Evolutionary conservation across 1,140 invertebrate species (phyloP), one percentile per base, ranked within the genome.

Genomic region (Cecropterus lyciades): DNA sequence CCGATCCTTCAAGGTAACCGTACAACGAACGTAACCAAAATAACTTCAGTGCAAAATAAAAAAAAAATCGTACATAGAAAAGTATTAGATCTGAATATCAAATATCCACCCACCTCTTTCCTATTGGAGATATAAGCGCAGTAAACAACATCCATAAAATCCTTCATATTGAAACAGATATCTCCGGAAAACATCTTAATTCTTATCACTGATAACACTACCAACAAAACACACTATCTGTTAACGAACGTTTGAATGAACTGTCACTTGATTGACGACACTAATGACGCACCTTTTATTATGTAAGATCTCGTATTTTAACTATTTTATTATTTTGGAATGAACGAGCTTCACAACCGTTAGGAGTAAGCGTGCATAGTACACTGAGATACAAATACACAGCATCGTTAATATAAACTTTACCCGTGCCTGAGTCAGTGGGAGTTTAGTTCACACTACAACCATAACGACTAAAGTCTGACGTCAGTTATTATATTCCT

Each of bases 121-220:
- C 16, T 48, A 17, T 49, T 60, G 45, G 33, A 60, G 17, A 91
- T 60, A 59, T 91, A 91, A 51, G 77, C 84, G 69, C 79, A 87
- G 43, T 85, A 87, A 42, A 91, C 88, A 53, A 89, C 84, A 85
- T 91, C 88, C 80, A 87, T 77, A 69, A 91, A 91, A 57, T 87
- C 84, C 49, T 88, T 79, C 55, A 91, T 86, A 14, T 77, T 75
- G 43, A 87, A 79, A 75, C 82, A 83, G 57, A 85, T 75, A 73
- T 80, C 75, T 57, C 76, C 78, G 7, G 84, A 79, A 67, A 84
- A 80, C 85, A 89, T 91, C 42, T 67, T 37, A 37, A 37, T 11
- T 37, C 30, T 37, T 84, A 30, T 78, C 59, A 46, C 49, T 60
- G 9, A 42, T 60, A 72, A 57, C 59, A 53, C 56, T 45, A 60